A percentile compares a stretch with the other conserved stretches of the same genome.
These are phyloP conservation scores for Cryptocheilus praepositus DNA, from an alignment of 2,888 invertebrate species.

Conservation along the genomic window DNA sequence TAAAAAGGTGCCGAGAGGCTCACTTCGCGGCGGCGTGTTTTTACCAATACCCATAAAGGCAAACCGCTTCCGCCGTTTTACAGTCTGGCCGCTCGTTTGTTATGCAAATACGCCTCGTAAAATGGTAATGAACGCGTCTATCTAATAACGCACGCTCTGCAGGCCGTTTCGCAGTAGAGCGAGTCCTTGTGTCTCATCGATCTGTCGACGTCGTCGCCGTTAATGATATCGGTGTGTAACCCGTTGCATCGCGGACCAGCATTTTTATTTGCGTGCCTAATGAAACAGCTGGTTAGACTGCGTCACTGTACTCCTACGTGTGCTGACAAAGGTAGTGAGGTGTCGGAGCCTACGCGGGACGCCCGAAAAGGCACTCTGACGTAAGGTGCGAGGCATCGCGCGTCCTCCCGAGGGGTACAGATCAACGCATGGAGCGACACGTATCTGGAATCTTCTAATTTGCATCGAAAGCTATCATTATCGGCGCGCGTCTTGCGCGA, in stretches of 20 bases:
- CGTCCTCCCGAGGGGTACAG: constrained; percentile 4
- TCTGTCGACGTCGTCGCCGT: constrained; percentile 38
- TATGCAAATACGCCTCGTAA: constrained; percentile 53
- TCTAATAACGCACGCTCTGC: constrained; percentile 52
- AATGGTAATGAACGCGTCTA: constrained; percentile 54
- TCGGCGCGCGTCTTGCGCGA: too few species aligned
- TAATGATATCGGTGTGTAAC: constrained; percentile 50
- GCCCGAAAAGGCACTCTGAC: too few species aligned
- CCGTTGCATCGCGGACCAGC: constrained; percentile 35
- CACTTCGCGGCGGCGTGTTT: too few species aligned
- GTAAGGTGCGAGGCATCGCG: background rate
- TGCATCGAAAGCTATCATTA: too few species aligned
- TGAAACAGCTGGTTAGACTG: constrained; percentile 54
- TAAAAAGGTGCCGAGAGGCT: background rate
- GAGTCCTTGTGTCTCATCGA: constrained; percentile 31
- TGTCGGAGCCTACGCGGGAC: too few species aligned
- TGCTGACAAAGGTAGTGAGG: background rate
- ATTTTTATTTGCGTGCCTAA: constrained; percentile 45
- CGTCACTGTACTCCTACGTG: constrained; percentile 50
- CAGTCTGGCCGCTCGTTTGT: constrained; percentile 48
- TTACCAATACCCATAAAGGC: constrained; percentile 4
- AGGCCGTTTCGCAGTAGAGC: constrained; percentile 24
- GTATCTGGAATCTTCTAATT: background rate
- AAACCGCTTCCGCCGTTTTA: constrained; percentile 15
- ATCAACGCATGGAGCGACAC: background rate